Conservation (phyloP, 53 echinoderm and acorn worm species). For the Patiria pectinifera region DNA sequence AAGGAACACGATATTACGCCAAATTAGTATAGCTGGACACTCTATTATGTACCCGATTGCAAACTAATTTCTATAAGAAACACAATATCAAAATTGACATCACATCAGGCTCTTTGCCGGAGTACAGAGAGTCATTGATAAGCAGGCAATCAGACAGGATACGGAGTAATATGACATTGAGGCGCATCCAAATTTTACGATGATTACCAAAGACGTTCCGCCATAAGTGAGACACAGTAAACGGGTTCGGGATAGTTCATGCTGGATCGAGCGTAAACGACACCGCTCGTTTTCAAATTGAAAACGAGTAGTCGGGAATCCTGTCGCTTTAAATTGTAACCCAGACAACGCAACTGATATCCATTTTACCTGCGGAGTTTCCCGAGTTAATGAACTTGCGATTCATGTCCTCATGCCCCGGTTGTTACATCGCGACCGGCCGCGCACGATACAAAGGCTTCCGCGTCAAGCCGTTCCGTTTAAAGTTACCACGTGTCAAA, state of each 20-base stretch:
- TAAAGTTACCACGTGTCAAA: not conserved
- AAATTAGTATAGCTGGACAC: too few relatives aligned
- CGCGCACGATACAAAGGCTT: not conserved
- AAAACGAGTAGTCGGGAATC: not conserved
- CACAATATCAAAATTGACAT: too few relatives aligned
- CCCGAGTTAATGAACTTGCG: constrained; percentile 1
- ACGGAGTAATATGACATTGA: too few relatives aligned
- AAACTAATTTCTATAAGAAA: too few relatives aligned
- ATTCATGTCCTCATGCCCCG: not conserved
- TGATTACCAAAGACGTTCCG: not conserved
- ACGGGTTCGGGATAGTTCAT: not conserved
- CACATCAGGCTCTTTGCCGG: too few relatives aligned
- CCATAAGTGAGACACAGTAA: not conserved
- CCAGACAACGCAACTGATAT: constrained; percentile 10
- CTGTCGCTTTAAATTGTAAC: constrained; percentile 1
- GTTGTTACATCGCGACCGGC: not conserved
- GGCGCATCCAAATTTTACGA: not conserved
- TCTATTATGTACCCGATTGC: too few relatives aligned
- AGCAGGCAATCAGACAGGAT: too few relatives aligned
- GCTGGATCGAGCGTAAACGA: not conserved
- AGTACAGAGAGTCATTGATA: too few relatives aligned
- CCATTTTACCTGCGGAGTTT: not conserved
- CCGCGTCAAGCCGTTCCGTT: not conserved
- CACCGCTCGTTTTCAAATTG: not conserved
- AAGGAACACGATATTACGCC: too few relatives aligned